Evolutionary conservation across 2,888 invertebrate genomes (phyloP), one percentile per base, ranked within the genome.

Genomic region (Pseudococcus viburni): DNA sequence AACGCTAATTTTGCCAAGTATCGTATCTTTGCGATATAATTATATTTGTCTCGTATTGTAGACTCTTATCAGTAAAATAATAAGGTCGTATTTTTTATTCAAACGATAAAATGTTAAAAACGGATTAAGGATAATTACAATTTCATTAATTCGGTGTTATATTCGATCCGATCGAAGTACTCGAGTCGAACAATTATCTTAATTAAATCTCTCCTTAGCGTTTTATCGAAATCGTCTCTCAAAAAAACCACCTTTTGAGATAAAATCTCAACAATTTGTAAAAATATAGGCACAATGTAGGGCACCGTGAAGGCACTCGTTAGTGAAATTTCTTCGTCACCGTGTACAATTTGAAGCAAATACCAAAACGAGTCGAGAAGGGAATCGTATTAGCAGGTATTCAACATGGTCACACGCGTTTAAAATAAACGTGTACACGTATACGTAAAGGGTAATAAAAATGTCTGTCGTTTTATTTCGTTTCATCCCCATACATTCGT

Each of bases 391-490:
- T 73, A 73, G 73, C 26, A 73, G 39, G 73, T 73, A 73, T 73
- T 73, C 73, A 73, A 73, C 73, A 39, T 73, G 26, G 73, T 73
- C 73, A 73, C 73, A 73, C 19, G 19, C 73, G 39, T 73, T 73
- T 73, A 73, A 73, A 73, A 73, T 73, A 33, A 39, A 73, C 73
- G 33, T 73, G 4, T 26, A 39, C 39, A 15, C 33, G 73, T 33
- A 73, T 73, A 33, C 33, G 19, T 12, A 73, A 73, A 73, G 73
- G 39, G 73, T 73, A 73, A 73, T 73, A 73, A 73, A 73, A 73
- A 73, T 73, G 73, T 73, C 73, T 73, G 73, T 73, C 73, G 73
- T 73, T 9, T 73, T 19, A 59, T 59, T 59, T 59, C 59, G 19
- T 19, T 19, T 59, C 9, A 33, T 19, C 19, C 59, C 59, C 59